Evolutionary conservation across 2,888 invertebrate species (phyloP).

Genomic region (Drosophila fulvimacula): DNA sequence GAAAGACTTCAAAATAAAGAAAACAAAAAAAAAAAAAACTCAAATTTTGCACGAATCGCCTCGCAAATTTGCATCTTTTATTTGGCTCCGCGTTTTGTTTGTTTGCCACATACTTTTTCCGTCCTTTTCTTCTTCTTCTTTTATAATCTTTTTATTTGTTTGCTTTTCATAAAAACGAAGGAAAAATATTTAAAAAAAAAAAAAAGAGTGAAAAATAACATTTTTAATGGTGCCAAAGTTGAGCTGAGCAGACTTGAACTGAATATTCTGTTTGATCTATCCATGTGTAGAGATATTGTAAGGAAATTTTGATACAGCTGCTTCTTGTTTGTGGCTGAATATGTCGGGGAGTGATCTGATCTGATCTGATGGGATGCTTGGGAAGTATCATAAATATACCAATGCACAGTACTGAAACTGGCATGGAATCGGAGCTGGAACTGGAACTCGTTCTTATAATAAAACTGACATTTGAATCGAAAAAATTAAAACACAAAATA

Average conservation of each 20-base stretch:
- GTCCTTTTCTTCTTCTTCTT: slow-evolving; percentile 17
- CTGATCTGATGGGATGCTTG: not conserved
- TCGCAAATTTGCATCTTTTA: slow-evolving; percentile 67
- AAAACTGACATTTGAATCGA: not conserved
- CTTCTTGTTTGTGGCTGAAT: not conserved
- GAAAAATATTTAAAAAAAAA: not conserved
- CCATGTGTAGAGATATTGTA: not conserved
- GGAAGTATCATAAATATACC: not conserved
- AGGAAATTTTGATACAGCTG: not conserved
- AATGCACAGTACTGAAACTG: not conserved
- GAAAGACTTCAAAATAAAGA: not conserved
- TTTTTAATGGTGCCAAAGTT: not conserved
- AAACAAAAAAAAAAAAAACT: slow-evolving; percentile 3
- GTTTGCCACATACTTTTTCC: slow-evolving; percentile 50
- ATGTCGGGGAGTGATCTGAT: not conserved
- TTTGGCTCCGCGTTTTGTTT: slow-evolving; percentile 60
- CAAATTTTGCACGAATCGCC: slow-evolving; percentile 58
- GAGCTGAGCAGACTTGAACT: not conserved
- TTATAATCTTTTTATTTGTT: slow-evolving; percentile 2
- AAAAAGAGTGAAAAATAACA: not conserved
- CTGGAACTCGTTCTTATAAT: not conserved
- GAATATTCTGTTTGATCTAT: slow-evolving; percentile 1
- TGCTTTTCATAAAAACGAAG: not conserved
- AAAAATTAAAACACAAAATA: not conserved
- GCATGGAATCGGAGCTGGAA: not conserved